phyloP scores from a whole-genome alignment of 2,113 vertebrate species.

The Tragelaphus buxtoni region DNA sequence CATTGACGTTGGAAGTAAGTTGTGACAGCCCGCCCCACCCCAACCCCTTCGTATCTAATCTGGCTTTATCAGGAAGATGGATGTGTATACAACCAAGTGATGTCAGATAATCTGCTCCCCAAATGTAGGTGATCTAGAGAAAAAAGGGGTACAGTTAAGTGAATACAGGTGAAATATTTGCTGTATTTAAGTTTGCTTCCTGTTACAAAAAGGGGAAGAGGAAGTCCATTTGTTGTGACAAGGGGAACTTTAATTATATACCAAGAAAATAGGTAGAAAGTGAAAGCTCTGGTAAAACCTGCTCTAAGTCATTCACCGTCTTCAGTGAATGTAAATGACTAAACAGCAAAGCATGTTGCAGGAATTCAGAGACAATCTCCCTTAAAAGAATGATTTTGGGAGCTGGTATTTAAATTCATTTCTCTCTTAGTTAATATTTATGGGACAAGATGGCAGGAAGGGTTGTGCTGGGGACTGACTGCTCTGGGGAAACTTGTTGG shows the following conservation, averaged over 20 bases:
- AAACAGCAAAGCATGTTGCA: not conserved
- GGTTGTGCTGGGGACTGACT: not conserved
- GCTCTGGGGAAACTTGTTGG: not conserved
- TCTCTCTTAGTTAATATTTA: not conserved
- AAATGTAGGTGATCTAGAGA: not conserved
- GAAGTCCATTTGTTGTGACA: not conserved
- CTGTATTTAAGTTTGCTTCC: not conserved
- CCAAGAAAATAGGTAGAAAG: not conserved
- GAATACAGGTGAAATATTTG: not conserved
- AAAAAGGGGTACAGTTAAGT: not conserved
- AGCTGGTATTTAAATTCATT: not conserved
- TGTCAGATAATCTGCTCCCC: not conserved
- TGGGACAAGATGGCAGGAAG: not conserved
- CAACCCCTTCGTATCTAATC: not conserved
- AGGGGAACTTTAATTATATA: not conserved
- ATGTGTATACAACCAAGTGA: not conserved
- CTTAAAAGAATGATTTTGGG: not conserved
- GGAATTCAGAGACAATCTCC: not conserved
- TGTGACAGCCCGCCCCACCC: accelerated
- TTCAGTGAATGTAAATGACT: not conserved
- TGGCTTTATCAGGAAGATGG: not conserved
- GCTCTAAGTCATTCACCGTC: not conserved
- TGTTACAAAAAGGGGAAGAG: not conserved
- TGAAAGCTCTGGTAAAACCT: not conserved
- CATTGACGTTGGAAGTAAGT: not conserved